Evolutionary conservation across 1,140 invertebrate genomes (phyloP).

Genomic region (Sitobion miscanthi): DNA sequence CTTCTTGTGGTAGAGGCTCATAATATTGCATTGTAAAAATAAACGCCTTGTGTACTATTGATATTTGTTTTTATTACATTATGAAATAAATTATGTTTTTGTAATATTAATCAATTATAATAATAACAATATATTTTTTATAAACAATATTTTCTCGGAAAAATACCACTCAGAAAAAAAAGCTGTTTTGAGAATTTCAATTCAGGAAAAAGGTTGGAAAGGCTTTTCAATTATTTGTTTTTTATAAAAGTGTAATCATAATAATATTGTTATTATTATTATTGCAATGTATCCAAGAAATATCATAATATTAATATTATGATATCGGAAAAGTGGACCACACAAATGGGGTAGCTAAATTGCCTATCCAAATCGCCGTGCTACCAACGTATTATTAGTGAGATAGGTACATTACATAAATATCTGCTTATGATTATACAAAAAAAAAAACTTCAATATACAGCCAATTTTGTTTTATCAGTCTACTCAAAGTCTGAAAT

Average conservation of each 20-base stretch:
- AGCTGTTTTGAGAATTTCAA: neutral
- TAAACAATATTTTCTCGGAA: neutral
- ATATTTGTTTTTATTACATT: neutral
- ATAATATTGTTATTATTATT: too few species aligned
- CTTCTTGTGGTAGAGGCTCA: neutral
- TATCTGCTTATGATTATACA: neutral
- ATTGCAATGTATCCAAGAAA: too few species aligned
- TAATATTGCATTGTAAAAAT: neutral
- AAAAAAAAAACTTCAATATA: neutral
- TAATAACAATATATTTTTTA: neutral
- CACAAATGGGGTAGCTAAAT: neutral
- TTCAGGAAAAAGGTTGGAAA: neutral
- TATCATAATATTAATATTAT: neutral
- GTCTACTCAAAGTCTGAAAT: neutral
- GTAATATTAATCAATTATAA: too few species aligned
- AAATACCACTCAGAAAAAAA: neutral
- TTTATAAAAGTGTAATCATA: too few species aligned
- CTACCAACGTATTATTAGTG: neutral
- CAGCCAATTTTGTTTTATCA: neutral
- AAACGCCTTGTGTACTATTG: neutral
- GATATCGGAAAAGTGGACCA: neutral
- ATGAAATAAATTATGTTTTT: neutral
- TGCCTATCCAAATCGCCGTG: neutral
- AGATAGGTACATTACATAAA: too few species aligned
- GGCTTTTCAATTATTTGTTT: neutral